phyloP scores from a whole-genome alignment of 2,888 invertebrate genomes.

The Lasioglossum calceatum region DNA sequence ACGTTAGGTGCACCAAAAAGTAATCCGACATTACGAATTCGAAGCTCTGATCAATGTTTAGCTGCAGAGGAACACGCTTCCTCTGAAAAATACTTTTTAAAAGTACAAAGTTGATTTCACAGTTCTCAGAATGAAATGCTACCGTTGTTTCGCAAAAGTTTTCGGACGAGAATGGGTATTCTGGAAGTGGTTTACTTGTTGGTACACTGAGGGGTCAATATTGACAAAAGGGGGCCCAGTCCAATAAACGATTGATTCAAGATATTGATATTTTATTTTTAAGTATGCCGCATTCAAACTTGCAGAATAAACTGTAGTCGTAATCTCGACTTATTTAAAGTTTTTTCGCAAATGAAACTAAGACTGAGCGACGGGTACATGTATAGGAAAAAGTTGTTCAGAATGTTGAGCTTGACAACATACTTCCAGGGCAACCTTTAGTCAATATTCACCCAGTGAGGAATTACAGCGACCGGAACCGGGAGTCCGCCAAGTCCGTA shows the following conservation, averaged over 20 bases:
- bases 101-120: neutral
- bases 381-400: no score
- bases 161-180: neutral
- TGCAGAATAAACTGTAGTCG: no score
- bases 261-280: no score
- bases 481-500: conserved; percentile 21
- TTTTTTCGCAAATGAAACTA: no score
- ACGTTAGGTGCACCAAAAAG: neutral
- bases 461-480: neutral
- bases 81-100: neutral
- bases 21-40: neutral
- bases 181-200: neutral
- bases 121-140: neutral
- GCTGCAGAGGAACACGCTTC: neutral
- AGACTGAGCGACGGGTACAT: no score
- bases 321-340: no score
- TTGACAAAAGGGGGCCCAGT: no score
- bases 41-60: neutral
- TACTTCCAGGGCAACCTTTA: no score
- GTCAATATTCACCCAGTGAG: no score
- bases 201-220: neutral
- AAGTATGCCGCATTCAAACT: no score
- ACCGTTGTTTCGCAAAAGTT: neutral
- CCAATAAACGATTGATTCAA: no score
- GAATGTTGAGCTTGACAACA: no score